phyloP scores from a whole-genome alignment of 2,113 vertebrate species.

The Electrona antarctica region DNA sequence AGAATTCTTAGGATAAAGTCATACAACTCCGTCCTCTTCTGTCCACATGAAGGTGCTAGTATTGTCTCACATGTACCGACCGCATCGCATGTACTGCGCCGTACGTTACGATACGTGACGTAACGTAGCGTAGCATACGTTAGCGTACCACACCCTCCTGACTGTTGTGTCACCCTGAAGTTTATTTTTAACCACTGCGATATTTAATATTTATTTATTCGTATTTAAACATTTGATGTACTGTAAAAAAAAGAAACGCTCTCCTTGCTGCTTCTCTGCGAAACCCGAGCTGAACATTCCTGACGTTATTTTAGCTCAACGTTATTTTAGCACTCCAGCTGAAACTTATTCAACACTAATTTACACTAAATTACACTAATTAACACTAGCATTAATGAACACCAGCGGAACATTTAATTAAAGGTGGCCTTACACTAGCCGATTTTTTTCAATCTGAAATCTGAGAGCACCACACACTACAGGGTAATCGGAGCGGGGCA shows the following conservation, averaged over 20 bases:
- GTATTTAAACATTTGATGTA: slow-evolving; percentile 64
- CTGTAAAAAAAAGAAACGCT: slow-evolving; percentile 6
- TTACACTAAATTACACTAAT: too few relatives aligned
- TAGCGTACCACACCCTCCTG: too few relatives aligned
- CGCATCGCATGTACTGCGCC: slow-evolving; percentile 4
- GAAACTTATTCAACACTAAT: slow-evolving; percentile 23
- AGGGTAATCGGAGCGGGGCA: too few relatives aligned
- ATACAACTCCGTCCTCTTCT: slow-evolving; percentile 6
- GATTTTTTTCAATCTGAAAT: too few relatives aligned
- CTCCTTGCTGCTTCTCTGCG: slow-evolving; percentile 49
- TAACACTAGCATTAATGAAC: too few relatives aligned
- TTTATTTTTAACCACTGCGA: slow-evolving; percentile 59
- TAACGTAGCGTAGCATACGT: too few relatives aligned
- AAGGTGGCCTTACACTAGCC: too few relatives aligned
- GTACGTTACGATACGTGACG: slow-evolving; percentile 15
- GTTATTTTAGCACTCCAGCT: slow-evolving; percentile 31
- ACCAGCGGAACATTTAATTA: too few relatives aligned
- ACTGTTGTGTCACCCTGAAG: slow-evolving; percentile 16
- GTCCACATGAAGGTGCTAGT: slow-evolving; percentile 24
- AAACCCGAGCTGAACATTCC: slow-evolving; percentile 38
- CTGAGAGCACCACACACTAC: too few relatives aligned
- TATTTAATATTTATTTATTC: slow-evolving; percentile 77
- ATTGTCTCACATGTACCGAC: background rate
- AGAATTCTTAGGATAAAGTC: background rate
- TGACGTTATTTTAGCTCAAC: slow-evolving; percentile 20